phyloP scores from a whole-genome alignment of 2,797 vertebrate genomes.

The Melanotaenia boesemani region DNA sequence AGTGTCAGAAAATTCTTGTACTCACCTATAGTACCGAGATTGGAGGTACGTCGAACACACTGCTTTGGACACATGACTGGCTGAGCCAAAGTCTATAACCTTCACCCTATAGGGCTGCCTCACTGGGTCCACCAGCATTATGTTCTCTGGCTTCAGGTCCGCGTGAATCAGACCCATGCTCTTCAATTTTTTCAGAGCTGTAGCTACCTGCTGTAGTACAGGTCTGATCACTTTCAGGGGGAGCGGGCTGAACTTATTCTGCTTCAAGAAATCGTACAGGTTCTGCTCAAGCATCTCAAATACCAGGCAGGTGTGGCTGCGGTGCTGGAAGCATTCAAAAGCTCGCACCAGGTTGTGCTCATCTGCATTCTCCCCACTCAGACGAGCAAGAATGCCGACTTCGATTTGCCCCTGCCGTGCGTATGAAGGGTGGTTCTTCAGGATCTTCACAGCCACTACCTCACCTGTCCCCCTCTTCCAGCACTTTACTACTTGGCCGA shows the following conservation, averaged over 20 bases:
- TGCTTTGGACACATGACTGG: conserved; percentile 99
- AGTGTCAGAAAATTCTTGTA: conserved; percentile 30
- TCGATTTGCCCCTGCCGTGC: conserved; percentile 98
- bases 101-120: conserved; percentile 98
- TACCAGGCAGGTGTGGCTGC: conserved; percentile 96
- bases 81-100: conserved; percentile 99
- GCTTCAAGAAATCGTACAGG: conserved; percentile 98
- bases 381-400: conserved; percentile 96
- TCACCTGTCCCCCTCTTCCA: conserved; percentile 98
- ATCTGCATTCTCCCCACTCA: conserved; percentile 97
- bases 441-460: conserved; percentile 96
- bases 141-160: conserved; percentile 99
- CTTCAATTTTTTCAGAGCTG: conserved; percentile 97
- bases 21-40: conserved; percentile 99
- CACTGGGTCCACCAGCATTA: conserved; percentile 98
- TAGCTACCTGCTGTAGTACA: conserved; percentile 97
- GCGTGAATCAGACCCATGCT: conserved; percentile 98
- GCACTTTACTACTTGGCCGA: conserved; percentile 99
- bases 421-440: conserved; percentile 99
- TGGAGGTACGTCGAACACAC: conserved; percentile 99
- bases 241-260: conserved; percentile 98
- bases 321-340: conserved; percentile 99
- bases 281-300: conserved; percentile 99
- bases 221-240: conserved; percentile 98
- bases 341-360: conserved; percentile 98